A percentile compares a stretch with the other conserved stretches of the same genome.
phyloP scores from a whole-genome alignment of 2,797 vertebrate species.

The Toxotes lorentzi region DNA sequence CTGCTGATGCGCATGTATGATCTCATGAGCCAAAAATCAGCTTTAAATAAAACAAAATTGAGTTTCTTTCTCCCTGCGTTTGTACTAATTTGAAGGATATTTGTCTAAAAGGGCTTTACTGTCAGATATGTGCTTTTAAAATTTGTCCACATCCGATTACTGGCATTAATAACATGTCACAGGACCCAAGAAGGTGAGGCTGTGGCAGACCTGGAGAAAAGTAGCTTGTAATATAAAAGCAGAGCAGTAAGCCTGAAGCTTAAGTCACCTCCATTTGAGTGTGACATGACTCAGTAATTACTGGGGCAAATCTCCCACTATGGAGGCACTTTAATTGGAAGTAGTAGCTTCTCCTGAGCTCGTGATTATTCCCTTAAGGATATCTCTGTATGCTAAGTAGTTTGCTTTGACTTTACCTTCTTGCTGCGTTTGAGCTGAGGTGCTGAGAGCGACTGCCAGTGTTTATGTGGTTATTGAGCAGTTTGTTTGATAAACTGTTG shows the following conservation, averaged over 20 bases:
- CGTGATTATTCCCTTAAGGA: conserved; percentile 53
- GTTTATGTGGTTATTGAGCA: conserved; percentile 66
- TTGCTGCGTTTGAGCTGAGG: conserved; percentile 32
- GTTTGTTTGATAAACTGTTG: conserved; percentile 73
- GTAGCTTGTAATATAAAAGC: conserved; percentile 51
- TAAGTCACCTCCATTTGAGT: conserved; percentile 55
- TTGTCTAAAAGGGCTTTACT: not conserved
- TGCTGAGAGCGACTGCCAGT: conserved; percentile 33
- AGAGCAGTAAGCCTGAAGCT: conserved; percentile 56
- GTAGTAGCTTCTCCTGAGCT: conserved; percentile 44
- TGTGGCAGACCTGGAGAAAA: conserved; percentile 39
- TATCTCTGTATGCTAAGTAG: conserved; percentile 46
- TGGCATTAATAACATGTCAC: conserved; percentile 33
- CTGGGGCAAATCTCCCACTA: conserved; percentile 56
- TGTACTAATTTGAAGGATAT: not conserved
- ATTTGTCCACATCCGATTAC: conserved; percentile 5
- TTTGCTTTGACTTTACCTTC: conserved; percentile 36
- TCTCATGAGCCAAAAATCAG: not conserved
- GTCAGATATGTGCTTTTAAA: not conserved
- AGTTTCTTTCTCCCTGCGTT: not conserved
- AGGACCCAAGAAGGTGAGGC: conserved; percentile 19
- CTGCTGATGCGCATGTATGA: conserved; percentile 10
- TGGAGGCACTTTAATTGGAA: conserved; percentile 68
- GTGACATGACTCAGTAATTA: conserved; percentile 66
- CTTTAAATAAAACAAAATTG: not conserved